These are phyloP conservation scores for Octopus bimaculoides DNA, from an alignment of 1,140 invertebrate genomes.

Conservation along the genomic window DNA sequence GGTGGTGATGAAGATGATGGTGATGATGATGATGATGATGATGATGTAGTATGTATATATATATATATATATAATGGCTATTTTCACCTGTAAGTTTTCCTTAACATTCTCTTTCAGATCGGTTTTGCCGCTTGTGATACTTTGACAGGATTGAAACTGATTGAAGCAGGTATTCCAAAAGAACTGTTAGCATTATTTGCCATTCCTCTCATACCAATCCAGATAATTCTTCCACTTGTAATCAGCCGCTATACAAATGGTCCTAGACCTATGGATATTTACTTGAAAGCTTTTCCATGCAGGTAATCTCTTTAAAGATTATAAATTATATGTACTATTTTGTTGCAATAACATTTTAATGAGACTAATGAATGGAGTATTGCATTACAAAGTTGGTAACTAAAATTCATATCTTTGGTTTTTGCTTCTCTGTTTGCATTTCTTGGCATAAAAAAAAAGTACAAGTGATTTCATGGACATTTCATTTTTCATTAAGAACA, in stretches of 20 bases:
- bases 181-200: constrained; percentile 86
- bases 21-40: neutral
- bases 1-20: neutral
- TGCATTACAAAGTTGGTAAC: too few relatives aligned
- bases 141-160: constrained; percentile 89
- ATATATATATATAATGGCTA: neutral
- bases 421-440: too few relatives aligned
- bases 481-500: too few relatives aligned
- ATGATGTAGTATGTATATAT: neutral
- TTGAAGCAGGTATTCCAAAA: constrained; percentile 93
- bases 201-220: constrained; percentile 89
- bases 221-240: constrained; percentile 84
- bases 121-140: constrained; percentile 95
- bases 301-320: constrained; percentile 58
- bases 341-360: too few relatives aligned
- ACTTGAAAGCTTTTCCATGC: constrained; percentile 84
- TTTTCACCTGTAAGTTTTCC: neutral
- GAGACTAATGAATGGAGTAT: too few relatives aligned
- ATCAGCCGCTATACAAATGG: constrained; percentile 87
- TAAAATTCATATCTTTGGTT: too few relatives aligned
- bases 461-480: too few relatives aligned
- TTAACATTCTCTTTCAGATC: constrained; percentile 65
- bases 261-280: constrained; percentile 82
- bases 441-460: too few relatives aligned
- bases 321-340: too few relatives aligned